phyloP scores from a whole-genome alignment of 2,888 invertebrate species.

The Mylabris sibirica region DNA sequence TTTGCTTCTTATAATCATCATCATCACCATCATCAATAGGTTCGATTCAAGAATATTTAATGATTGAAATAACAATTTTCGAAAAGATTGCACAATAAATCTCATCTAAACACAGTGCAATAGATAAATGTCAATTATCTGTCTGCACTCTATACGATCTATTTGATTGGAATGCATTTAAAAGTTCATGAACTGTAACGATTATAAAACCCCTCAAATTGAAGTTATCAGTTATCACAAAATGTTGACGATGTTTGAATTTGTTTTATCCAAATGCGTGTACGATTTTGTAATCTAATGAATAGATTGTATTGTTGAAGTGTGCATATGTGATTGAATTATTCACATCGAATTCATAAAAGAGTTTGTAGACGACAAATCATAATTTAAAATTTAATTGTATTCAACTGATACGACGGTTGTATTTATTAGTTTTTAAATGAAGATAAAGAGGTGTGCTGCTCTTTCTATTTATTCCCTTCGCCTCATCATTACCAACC shows the following conservation, averaged over 20 bases:
- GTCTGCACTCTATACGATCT: conserved; percentile 6
- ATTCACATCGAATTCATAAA: neutral
- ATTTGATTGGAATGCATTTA: conserved; percentile 17
- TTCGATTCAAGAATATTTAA: neutral
- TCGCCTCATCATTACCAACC: neutral
- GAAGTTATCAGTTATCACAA: neutral
- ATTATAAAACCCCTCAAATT: neutral
- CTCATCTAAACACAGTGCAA: neutral
- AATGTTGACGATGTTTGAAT: neutral
- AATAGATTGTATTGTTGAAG: conserved; percentile 10
- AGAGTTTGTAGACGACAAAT: neutral
- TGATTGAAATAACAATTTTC: neutral
- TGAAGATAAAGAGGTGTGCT: neutral
- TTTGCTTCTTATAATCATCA: neutral
- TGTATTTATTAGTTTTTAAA: neutral
- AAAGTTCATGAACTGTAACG: conserved; percentile 16
- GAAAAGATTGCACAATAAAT: conserved; percentile 12
- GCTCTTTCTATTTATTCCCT: no score
- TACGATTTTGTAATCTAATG: conserved; percentile 8
- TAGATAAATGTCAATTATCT: conserved; percentile 15
- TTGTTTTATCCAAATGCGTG: conserved; percentile 9
- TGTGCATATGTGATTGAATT: conserved; percentile 6
- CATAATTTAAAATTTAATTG: conserved; percentile 16
- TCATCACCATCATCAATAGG: neutral
- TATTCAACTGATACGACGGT: conserved; percentile 12